Conservation (phyloP, 2,113 vertebrate species). For the Phrynosoma blainvillii region DNA sequence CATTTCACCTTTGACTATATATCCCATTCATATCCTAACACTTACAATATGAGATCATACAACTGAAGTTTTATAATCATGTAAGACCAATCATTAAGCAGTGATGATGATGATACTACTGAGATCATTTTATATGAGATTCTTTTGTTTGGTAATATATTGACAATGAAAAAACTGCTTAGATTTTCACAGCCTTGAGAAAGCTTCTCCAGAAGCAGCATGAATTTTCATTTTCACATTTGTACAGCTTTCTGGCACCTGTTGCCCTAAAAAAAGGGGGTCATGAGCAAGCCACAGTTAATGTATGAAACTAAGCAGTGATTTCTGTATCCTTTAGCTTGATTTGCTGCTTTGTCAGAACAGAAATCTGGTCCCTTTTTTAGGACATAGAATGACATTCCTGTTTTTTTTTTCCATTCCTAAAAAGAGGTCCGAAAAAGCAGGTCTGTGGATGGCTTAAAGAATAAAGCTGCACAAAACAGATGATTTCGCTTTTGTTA, state of each 20-base stretch:
- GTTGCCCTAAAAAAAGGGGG: conserved; percentile 11
- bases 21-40: too few relatives aligned
- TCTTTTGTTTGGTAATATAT: conserved; percentile 50
- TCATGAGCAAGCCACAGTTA: conserved; percentile 36
- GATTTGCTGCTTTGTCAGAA: conserved; percentile 38
- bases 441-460: neutral
- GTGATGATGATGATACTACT: too few relatives aligned
- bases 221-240: conserved; percentile 57
- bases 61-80: too few relatives aligned
- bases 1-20: too few relatives aligned
- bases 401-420: neutral
- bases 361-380: neutral
- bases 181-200: conserved; percentile 50
- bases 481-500: neutral
- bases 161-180: conserved; percentile 52
- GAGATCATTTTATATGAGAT: conserved; percentile 60
- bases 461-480: neutral
- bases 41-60: too few relatives aligned
- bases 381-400: neutral
- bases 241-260: conserved; percentile 51
- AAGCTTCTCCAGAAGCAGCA: conserved; percentile 51
- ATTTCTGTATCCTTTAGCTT: conserved; percentile 33
- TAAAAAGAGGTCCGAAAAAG: neutral
- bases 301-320: conserved; percentile 31
- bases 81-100: too few relatives aligned